phyloP scores from a whole-genome alignment of 1,140 invertebrate species.

The Drosophila nigrodunni region DNA sequence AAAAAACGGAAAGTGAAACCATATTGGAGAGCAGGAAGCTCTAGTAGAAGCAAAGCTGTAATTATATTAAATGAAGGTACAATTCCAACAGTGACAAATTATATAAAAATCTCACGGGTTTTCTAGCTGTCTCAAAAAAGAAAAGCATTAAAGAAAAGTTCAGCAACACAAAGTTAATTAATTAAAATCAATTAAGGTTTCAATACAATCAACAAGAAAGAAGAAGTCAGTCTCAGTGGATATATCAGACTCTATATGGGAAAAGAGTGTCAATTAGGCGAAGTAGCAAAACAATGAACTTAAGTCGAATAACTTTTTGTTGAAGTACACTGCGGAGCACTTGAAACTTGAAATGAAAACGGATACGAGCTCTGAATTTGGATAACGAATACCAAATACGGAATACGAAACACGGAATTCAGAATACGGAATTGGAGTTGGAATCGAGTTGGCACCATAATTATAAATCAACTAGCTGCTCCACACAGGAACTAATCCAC shows the following conservation, averaged over 20 bases:
- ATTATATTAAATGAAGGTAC: too few species aligned
- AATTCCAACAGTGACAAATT: too few species aligned
- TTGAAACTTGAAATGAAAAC: too few species aligned
- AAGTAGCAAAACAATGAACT: constrained; percentile 19
- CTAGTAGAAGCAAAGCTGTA: too few species aligned
- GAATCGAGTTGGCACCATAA: constrained; percentile 44
- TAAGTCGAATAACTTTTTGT: constrained; percentile 7
- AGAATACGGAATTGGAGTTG: constrained; percentile 17
- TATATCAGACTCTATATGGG: not conserved
- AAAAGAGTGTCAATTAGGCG: constrained; percentile 38
- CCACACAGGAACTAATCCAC: constrained; percentile 70
- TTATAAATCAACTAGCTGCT: constrained; percentile 77
- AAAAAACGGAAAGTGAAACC: too few species aligned
- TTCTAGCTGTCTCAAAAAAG: not conserved
- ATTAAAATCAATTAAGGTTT: constrained; percentile 17
- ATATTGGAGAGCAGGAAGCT: too few species aligned
- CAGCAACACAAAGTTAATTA: not conserved
- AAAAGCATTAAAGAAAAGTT: not conserved
- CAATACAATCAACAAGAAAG: not conserved
- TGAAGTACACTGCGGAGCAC: too few species aligned
- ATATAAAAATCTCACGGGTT: not conserved
- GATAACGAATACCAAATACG: not conserved
- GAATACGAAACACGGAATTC: not conserved
- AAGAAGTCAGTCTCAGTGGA: not conserved
- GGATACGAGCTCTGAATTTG: too few species aligned